These are phyloP conservation scores for Lacerta agilis DNA, from an alignment of 2,797 vertebrate genomes.

Conservation along the genomic window DNA sequence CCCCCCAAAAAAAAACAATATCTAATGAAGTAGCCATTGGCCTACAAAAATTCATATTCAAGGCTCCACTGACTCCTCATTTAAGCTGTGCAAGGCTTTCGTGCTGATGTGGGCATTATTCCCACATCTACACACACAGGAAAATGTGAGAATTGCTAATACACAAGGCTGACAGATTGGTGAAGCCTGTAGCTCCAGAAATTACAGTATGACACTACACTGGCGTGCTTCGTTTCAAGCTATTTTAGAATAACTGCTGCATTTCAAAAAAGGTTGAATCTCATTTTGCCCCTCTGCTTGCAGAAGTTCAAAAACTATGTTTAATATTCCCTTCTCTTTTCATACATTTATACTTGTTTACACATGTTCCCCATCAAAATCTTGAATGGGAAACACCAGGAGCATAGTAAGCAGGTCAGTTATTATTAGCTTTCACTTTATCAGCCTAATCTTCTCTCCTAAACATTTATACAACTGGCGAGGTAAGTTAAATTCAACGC, in stretches of 20 bases:
- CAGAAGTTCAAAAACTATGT: background rate
- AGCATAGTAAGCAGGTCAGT: background rate
- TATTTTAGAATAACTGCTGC: constrained; percentile 20
- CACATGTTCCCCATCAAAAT: background rate
- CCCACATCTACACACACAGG: background rate
- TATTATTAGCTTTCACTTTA: background rate
- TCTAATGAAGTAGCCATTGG: background rate
- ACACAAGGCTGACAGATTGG: background rate
- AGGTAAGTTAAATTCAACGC: background rate
- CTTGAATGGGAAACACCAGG: background rate
- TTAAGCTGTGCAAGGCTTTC: background rate
- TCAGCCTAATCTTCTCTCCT: constrained; percentile 4
- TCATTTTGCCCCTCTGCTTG: background rate
- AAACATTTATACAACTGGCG: background rate
- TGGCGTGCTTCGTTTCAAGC: constrained; percentile 7
- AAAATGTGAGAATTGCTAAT: constrained; percentile 8
- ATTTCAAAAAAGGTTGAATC: background rate
- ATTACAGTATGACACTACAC: constrained; percentile 8
- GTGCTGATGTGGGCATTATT: constrained; percentile 18
- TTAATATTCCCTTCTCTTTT: constrained; percentile 11
- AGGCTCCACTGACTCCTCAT: background rate
- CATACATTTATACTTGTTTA: no score
- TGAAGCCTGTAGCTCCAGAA: constrained; percentile 17
- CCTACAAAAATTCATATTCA: background rate
- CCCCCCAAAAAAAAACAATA: background rate